These are phyloP conservation scores for Drosophila nigrodunni DNA, from an alignment of 1,140 invertebrate species.

Conservation along the genomic window DNA sequence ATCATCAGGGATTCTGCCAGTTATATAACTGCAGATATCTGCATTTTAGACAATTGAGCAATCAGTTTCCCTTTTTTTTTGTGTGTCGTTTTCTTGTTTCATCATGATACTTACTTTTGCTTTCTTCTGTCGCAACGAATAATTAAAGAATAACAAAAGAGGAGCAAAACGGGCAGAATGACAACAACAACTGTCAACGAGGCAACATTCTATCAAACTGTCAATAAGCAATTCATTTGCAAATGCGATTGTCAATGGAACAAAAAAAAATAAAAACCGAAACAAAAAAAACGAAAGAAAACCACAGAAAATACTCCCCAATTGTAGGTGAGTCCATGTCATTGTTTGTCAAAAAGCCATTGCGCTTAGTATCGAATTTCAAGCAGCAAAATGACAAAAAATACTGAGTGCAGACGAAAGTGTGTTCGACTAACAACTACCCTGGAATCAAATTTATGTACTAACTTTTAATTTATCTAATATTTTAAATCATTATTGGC, in stretches of 20 bases:
- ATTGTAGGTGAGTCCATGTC: conserved; percentile 73
- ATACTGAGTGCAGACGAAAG: background rate
- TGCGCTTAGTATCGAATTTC: conserved; percentile 74
- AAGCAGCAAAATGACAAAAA: conserved; percentile 34
- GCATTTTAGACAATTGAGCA: conserved; percentile 32
- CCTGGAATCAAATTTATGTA: background rate
- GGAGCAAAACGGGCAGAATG: background rate
- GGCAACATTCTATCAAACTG: conserved; percentile 78
- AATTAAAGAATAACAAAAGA: conserved; percentile 80
- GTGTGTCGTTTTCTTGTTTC: conserved; percentile 11
- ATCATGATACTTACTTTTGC: conserved; percentile 3
- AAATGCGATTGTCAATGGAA: conserved; percentile 65
- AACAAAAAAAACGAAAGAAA: conserved; percentile 35
- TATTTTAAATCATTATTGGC: too few species aligned
- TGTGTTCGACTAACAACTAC: background rate
- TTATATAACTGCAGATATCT: conserved; percentile 6
- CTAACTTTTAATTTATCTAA: too few species aligned
- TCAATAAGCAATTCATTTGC: conserved; percentile 83
- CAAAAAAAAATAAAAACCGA: conserved; percentile 38
- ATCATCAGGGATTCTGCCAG: background rate
- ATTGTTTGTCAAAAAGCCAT: conserved; percentile 83
- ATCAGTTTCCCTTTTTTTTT: conserved; percentile 5
- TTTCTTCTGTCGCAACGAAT: conserved; percentile 35
- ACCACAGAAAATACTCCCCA: conserved; percentile 26
- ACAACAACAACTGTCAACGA: conserved; percentile 53